These are phyloP conservation scores for Acanthurus leucopareius DNA, from an alignment of 2,797 vertebrate species.

Conservation along the genomic window DNA sequence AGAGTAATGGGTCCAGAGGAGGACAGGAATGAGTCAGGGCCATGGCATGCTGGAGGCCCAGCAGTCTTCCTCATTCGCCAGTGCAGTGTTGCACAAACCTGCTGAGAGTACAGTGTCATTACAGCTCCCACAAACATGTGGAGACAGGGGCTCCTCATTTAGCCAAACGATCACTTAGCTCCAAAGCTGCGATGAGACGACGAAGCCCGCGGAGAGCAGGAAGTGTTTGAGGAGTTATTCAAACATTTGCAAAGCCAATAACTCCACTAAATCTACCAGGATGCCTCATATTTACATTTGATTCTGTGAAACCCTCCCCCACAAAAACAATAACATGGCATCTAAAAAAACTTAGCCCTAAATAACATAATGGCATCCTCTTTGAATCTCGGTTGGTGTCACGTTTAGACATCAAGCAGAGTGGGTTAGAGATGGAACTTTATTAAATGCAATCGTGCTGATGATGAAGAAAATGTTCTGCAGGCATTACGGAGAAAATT, in stretches of 20 bases:
- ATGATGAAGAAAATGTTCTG: constrained; percentile 59
- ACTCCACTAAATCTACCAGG: constrained; percentile 96
- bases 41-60: constrained; percentile 91
- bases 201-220: constrained; percentile 92
- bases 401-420: constrained; percentile 56
- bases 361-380: constrained; percentile 65
- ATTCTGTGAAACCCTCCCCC: constrained; percentile 62
- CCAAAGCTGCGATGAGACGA: constrained; percentile 91
- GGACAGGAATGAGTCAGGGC: constrained; percentile 88
- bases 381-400: constrained; percentile 71
- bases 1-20: constrained; percentile 94
- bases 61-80: constrained; percentile 89
- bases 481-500: constrained; percentile 50
- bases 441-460: constrained; percentile 74
- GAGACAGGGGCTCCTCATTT: constrained; percentile 94
- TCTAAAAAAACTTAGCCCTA: constrained; percentile 49
- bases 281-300: constrained; percentile 85
- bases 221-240: constrained; percentile 97
- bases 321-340: constrained; percentile 67
- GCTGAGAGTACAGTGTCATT: constrained; percentile 94
- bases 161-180: constrained; percentile 97
- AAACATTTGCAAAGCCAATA: constrained; percentile 98
- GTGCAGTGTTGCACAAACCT: constrained; percentile 91
- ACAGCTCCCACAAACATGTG: constrained; percentile 92
- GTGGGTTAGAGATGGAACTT: constrained; percentile 64